Base-by-base conservation (phyloP, 2,888 invertebrate species). In the Polymixis flavicincta region DNA sequence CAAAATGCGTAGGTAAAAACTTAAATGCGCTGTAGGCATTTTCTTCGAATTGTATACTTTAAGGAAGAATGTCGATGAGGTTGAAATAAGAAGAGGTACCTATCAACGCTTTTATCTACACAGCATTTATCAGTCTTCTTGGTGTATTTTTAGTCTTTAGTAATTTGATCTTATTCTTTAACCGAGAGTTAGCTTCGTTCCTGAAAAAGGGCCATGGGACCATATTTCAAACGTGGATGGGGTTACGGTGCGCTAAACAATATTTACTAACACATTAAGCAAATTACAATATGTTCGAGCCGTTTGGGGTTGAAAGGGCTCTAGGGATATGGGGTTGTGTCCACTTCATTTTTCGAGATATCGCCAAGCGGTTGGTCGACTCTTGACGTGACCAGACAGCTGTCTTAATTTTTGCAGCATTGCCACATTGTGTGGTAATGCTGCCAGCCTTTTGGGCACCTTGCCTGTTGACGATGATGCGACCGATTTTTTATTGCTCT, bases 11-110 rank as follows among this genome's bases (percentile, higher is more conserved):
- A 17, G 19, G 14, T 50, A 50, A 22, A 70, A 63, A 63, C 8
- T 50, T 50, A 70, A 69, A 63, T 11, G 71, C 78, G 54, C 17
- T 52, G 55, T 63, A 42, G 32, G 45, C 50, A 63, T 57, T 76
- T 63, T 71, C 22, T 70, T 71, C 4, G 13, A n/a, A 69, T 61
- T 42, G 8, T 52, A 17, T 22, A 45, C 13, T 69, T 60, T 48
- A 6, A 14, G 48, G 9, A 28, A 48, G 6, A 71, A 42, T 61
- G 1, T 42, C 32, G 52, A 68, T 57, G 42, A 45, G 14, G 8
- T 57, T 42, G 13, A 17, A 70, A 19, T 55, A 42, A 42, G 9
- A 32, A 52, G 7, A n/a, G 11, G 14, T 45, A 45, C 13, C 9
- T 45, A 45, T 57, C 28, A 59, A 0, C 37, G 48, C 8, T 61